Evolutionary conservation across 2,113 vertebrate genomes (phyloP).

Genomic region (Numenius arquata): DNA sequence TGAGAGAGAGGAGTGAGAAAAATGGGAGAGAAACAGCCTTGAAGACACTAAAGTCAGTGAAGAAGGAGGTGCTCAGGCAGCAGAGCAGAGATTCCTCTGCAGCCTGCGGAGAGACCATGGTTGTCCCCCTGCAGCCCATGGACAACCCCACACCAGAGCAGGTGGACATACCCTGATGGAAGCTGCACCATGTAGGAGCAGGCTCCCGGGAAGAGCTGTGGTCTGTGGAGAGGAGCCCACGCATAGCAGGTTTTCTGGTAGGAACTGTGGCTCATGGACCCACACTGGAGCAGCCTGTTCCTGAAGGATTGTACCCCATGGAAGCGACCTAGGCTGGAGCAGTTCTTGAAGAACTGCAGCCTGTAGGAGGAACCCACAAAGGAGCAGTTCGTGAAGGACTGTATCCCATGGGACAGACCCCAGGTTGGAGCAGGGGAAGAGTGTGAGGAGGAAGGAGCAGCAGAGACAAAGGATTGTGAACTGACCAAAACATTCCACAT

Average conservation of each 20-base stretch:
- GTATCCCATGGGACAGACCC: not conserved
- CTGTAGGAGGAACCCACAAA: rapidly evolving
- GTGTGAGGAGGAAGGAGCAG: not conserved
- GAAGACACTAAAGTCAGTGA: not conserved
- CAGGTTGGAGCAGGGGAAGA: not conserved
- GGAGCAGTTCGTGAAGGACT: not conserved
- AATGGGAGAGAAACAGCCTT: not conserved
- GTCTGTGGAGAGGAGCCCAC: not conserved
- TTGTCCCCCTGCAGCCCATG: not conserved
- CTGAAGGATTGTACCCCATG: not conserved
- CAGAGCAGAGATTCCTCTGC: not conserved
- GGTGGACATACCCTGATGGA: not conserved
- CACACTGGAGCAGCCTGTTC: not conserved
- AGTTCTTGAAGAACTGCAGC: not conserved
- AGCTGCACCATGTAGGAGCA: not conserved
- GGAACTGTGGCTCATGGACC: not conserved
- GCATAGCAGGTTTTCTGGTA: not conserved
- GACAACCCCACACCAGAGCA: rapidly evolving
- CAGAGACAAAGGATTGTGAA: not conserved
- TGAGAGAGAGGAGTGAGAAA: not conserved
- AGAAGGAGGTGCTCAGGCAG: not conserved
- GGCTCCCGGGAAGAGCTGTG: not conserved
- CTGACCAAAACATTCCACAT: not conserved
- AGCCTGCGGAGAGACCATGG: not conserved
- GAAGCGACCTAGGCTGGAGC: not conserved